Conservation (phyloP, 2,113 vertebrate species). For the Phalacrocorax aristotelis region DNA sequence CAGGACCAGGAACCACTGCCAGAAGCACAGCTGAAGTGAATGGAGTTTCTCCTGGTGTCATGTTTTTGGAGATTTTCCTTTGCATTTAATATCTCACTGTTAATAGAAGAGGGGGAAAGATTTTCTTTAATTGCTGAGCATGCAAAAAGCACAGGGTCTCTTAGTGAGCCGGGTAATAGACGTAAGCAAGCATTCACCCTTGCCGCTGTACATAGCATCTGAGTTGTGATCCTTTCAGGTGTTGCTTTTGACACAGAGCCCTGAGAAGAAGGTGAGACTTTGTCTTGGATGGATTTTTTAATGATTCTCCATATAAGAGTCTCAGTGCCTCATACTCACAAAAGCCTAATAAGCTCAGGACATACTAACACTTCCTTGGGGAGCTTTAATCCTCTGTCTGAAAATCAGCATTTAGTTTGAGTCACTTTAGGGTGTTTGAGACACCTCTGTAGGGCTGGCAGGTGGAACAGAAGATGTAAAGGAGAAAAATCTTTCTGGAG, state of each 20-base stretch:
- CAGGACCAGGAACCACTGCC: not conserved
- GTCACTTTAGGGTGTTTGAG: not conserved
- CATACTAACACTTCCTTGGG: accelerated
- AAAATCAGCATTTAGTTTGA: not conserved
- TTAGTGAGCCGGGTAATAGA: not conserved
- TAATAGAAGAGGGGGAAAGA: not conserved
- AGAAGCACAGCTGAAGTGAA: not conserved
- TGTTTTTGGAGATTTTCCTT: not conserved
- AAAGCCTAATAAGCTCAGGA: not conserved
- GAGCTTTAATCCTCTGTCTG: not conserved
- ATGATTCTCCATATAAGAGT: not conserved
- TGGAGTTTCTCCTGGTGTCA: accelerated
- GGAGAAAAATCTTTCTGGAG: not conserved
- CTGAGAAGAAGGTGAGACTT: not conserved
- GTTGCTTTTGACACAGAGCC: not conserved
- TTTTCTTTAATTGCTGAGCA: not conserved
- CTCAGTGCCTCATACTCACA: not conserved
- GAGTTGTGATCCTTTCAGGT: not conserved
- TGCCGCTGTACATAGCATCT: not conserved
- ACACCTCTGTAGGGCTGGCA: not conserved
- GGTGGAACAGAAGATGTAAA: not conserved
- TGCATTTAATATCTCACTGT: not conserved
- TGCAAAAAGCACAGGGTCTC: not conserved
- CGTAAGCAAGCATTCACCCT: not conserved
- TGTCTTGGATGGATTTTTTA: not conserved